Evolutionary conservation across 2,888 invertebrate species (phyloP), one percentile per base, ranked within the genome.

Genomic region (Agonopterix heracliana): DNA sequence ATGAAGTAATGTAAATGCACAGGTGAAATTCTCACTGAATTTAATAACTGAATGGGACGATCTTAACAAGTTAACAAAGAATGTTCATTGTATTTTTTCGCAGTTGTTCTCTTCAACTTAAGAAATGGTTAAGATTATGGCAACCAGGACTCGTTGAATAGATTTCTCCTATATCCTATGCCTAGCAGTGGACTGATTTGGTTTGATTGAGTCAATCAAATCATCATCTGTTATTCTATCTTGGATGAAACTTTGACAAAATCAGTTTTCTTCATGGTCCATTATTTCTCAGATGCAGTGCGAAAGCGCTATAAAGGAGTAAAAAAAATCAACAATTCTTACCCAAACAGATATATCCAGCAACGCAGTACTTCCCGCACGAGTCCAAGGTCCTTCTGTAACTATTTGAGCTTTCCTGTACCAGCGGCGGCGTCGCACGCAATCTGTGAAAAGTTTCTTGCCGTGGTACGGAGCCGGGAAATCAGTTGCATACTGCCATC

Each of bases 401-500:
- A 92, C 91, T 38, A 97, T 89, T 54, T 94, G 93, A 65, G 96
- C 96, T 67, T 94, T 92, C 61, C 96, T 91, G 66, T 92, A 92
- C 96, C 96, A 97, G 47, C 96, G 89, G 42, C 96, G 88, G 10
- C 96, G 90, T 17, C 97, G 90, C 0, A 97, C 97, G 68, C 96
- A 96, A 78, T 97, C 97, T 0, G 96, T 96, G 57, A 97, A 94
- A 57, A 94, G 91, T 80, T 96, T 96, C 63, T 93, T 92, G 0
- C 93, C 93, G 69, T 96, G 97, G 77, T 96, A 97, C 9, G 93
- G 92, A 1, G 95, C 92, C 1, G 97, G 96, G 71, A 98, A 97
- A 81, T 97, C 97, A 1, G 95, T 93, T 0, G 97, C 97, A 78
- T 97, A 98, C 71, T 98, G 98, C 98, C 98, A 98, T 2, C 98